Evolutionary conservation across 2,888 invertebrate species (phyloP).

Genomic region (Acrocyrtus sp.): DNA sequence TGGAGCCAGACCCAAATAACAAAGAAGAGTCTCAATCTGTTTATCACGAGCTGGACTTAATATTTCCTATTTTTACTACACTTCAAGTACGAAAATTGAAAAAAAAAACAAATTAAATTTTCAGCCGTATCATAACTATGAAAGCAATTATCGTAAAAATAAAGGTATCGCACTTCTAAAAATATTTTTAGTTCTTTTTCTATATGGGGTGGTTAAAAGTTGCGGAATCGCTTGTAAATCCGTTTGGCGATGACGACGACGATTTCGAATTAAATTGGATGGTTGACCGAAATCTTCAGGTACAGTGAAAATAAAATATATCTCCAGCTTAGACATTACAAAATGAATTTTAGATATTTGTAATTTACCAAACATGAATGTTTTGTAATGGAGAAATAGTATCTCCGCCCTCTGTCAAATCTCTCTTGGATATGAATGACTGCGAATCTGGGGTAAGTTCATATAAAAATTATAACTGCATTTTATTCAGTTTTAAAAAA

Average conservation of each 20-base stretch:
- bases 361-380: constrained; percentile 74
- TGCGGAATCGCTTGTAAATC: constrained; percentile 88
- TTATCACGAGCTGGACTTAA: constrained; percentile 76
- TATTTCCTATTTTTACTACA: constrained; percentile 90
- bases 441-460: constrained; percentile 61
- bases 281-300: constrained; percentile 88
- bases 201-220: constrained; percentile 89
- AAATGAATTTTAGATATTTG: constrained; percentile 74
- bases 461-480: too few species aligned
- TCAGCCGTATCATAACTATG: background rate
- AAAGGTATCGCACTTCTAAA: constrained; percentile 58
- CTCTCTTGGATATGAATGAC: constrained; percentile 61
- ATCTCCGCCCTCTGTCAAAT: constrained; percentile 61
- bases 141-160: background rate
- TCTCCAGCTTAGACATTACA: background rate
- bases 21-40: constrained; percentile 47
- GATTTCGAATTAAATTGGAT: constrained; percentile 93
- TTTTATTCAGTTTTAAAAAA: too few species aligned
- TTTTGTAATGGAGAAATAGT: constrained; percentile 66
- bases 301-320: constrained; percentile 66
- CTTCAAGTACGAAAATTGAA: constrained; percentile 78
- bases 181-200: constrained; percentile 69
- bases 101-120: background rate
- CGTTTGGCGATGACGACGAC: constrained; percentile 91
- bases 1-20: constrained; percentile 69